Conservation (phyloP, 2,113 vertebrate species). For the Rousettus leschenaultii region DNA sequence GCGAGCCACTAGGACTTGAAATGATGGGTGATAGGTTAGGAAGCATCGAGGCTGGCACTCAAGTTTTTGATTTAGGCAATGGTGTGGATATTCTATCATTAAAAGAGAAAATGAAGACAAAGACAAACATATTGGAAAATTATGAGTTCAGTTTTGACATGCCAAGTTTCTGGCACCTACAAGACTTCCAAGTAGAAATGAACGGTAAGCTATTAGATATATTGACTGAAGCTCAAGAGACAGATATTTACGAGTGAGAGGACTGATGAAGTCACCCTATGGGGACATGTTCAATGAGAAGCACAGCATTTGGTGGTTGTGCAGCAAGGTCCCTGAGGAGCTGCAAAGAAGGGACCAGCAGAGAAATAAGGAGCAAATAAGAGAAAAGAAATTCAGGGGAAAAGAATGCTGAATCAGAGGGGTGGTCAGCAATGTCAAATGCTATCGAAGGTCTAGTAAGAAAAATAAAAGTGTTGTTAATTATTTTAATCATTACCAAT, state of each 20-base stretch:
- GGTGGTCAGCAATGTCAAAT: not conserved
- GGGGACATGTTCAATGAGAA: not conserved
- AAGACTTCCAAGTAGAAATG: not conserved
- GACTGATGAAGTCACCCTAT: not conserved
- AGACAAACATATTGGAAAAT: not conserved
- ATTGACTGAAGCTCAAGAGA: not conserved
- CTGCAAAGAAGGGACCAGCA: not conserved
- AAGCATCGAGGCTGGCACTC: not conserved
- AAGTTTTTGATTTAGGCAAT: not conserved
- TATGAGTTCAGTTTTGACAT: not conserved
- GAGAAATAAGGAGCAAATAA: not conserved
- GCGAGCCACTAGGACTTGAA: not conserved
- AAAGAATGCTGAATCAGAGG: not conserved
- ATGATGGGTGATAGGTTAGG: not conserved
- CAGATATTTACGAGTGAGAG: not conserved
- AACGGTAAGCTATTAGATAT: not conserved
- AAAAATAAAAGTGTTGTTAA: not conserved
- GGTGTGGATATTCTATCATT: not conserved
- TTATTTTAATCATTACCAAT: conserved; percentile 7
- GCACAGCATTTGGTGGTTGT: no score
- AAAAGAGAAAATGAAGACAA: not conserved
- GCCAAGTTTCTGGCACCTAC: not conserved
- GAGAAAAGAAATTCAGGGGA: not conserved
- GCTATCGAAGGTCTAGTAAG: not conserved
- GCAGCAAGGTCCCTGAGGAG: not conserved